Base-by-base conservation (phyloP, 1,140 invertebrate species). In the Psix sp. region DNA sequence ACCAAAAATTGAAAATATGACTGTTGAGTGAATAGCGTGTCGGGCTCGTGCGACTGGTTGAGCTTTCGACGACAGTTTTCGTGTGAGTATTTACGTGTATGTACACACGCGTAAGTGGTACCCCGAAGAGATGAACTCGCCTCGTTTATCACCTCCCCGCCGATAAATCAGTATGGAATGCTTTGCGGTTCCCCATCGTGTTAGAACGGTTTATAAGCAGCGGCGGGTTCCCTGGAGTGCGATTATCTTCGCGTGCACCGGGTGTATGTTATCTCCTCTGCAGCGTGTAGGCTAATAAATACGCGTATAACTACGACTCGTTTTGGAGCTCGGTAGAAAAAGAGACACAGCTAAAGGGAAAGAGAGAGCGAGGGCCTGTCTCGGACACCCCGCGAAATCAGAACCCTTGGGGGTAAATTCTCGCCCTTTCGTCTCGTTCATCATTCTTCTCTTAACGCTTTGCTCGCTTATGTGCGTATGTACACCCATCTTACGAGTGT, bases 111-210 rank as follows among this genome's bases (percentile, higher is more conserved):
- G 43, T 62, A 77, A 72, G 73, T 70, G 74, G 70, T 72, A 74
- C 54, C 75, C 51, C 70, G 65, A 67, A 71, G 67, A 80, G 78
- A 82, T 81, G 76, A 82, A 77, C 74, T 84, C 70, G 77, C 71
- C 80, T 82, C 78, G 82, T 85, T 83, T 80, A 82, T 85, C 82
- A 83, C 80, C 76, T 76, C 67, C 63, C 74, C 67, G 67, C 74
- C 82, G 80, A 86, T 86, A 86, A 85, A 86, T 86, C 84, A 86
- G 83, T 80, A 81, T 78, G 80, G 78, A 83, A 82, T 81, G 78
- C 80, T 83, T 82, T 84, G 83, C 80, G 84, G 83, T 84, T 82
- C 80, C 81, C 83, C 83, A 84, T 84, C 82, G 83, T 76, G 82
- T 83, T 84, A 82, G 83, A 84, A 82, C 80, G 74, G 79, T 84